Evolutionary conservation across 2,888 invertebrate species (phyloP).

Genomic region (Noctua pronuba): DNA sequence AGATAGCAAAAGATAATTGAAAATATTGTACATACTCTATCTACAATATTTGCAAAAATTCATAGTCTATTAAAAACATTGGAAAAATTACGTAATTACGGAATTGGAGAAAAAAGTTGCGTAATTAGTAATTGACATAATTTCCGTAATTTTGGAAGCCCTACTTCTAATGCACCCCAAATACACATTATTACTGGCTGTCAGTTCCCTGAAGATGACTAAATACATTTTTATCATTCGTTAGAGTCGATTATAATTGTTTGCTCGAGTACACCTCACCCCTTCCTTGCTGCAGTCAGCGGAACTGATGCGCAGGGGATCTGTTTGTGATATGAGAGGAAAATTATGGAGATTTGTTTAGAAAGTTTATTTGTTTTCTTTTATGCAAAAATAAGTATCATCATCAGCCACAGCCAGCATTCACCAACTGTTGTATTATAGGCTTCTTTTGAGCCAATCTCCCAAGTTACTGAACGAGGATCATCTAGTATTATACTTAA

Average conservation of each 20-base stretch:
- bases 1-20: no score
- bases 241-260: conserved; percentile 53
- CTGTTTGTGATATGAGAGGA: conserved; percentile 46
- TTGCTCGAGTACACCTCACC: conserved; percentile 59
- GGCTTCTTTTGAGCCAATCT: neutral
- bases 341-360: conserved; percentile 27
- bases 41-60: no score
- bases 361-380: neutral
- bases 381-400: neutral
- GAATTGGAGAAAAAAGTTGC: no score
- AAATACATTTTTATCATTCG: conserved; percentile 31
- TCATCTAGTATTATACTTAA: neutral
- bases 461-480: neutral
- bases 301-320: conserved; percentile 45
- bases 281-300: conserved; percentile 56
- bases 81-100: no score
- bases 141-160: no score
- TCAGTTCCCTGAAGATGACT: neutral
- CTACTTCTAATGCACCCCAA: neutral
- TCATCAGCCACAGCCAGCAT: neutral
- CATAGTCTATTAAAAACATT: no score
- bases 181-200: neutral
- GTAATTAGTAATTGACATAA: no score
- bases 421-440: neutral
- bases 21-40: no score